Base-by-base conservation (phyloP, 2,888 invertebrate species). In the Tenodera sinensis region DNA sequence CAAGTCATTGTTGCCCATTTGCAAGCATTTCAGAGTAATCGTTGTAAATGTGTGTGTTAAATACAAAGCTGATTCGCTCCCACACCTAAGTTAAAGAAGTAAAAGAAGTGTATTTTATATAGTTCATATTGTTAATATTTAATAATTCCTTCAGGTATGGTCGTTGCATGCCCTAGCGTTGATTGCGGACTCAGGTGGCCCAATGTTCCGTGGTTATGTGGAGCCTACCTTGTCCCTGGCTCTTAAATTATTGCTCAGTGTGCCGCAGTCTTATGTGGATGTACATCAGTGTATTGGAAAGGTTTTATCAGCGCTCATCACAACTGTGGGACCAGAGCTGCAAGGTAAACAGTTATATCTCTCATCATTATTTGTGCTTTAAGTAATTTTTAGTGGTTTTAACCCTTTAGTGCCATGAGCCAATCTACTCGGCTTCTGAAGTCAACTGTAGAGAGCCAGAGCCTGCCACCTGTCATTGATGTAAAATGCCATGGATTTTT, bases 201-300 rank as follows among this genome's bases (percentile, higher is more conserved):
- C 99, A 0, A 99, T 99, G 98, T 99, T 99, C 94, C 96, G 99
- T 30, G 96, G 98, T 42, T 99, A 98, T 93, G 99, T 99, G 28
- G 99, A 99, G 92, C 98, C 98, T 0, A 97, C 98, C 0, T 94
- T 99, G 89, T 97, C 97, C 15, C 94, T 99, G 88, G 97, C 98
- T n/a, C 94, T 99, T 90, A 98, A 98, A 92, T 94, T 99, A 88
- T 94, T 99, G 88, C 95, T 99, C 90, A 96, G 96, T 88, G 97
- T 98, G n/a, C 98, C 98, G 8, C 97, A 98, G 83, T 97, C 97
- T 89, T 96, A 97, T 92, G 97, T 97, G 81, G 98, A 99, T 93
- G 96, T 99, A 28, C 98, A 98, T 93, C 97, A 97, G 92, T 98
- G 98, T 92, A 97, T 99, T 90, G 99, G 98, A 0, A 97, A 98